Conservation (phyloP, 2,888 invertebrate species). For the Steinernema carpocapsae region DNA sequence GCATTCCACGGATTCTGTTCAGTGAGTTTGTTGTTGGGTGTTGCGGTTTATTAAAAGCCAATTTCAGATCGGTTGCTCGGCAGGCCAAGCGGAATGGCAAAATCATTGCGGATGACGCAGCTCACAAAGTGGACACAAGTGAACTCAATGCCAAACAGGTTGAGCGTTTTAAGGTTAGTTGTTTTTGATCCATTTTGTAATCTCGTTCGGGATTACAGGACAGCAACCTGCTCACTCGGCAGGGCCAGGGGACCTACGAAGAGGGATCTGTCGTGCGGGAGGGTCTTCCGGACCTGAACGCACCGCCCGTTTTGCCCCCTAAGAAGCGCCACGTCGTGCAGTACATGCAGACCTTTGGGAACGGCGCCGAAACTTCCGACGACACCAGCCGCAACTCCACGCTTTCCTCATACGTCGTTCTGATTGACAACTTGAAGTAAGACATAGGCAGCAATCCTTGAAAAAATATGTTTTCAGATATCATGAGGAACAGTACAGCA, state of each 20-base stretch:
- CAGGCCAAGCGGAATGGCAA: constrained; percentile 63
- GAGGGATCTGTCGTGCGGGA: constrained; percentile 53
- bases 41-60: too few species aligned
- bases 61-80: constrained; percentile 51
- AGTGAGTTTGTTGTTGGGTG: constrained; percentile 49
- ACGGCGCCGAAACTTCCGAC: constrained; percentile 53
- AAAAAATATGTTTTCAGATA: constrained; percentile 38
- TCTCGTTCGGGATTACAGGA: constrained; percentile 48
- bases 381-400: constrained; percentile 61
- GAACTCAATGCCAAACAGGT: constrained; percentile 60
- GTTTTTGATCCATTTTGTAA: neutral
- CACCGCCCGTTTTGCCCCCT: constrained; percentile 37
- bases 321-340: constrained; percentile 58
- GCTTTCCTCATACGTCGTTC: constrained; percentile 60
- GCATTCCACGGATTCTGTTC: constrained; percentile 59
- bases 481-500: constrained; percentile 63
- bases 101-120: constrained; percentile 56
- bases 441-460: neutral
- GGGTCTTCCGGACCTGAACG: constrained; percentile 46
- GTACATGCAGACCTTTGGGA: constrained; percentile 50
- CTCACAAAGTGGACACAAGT: constrained; percentile 61
- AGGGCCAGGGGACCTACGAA: constrained; percentile 63
- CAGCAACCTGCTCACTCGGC: constrained; percentile 53
- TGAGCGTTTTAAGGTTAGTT: constrained; percentile 54
- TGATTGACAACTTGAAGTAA: constrained; percentile 62